Conservation (phyloP, 1,140 invertebrate genomes). For the Penaeus vannamei region DNA sequence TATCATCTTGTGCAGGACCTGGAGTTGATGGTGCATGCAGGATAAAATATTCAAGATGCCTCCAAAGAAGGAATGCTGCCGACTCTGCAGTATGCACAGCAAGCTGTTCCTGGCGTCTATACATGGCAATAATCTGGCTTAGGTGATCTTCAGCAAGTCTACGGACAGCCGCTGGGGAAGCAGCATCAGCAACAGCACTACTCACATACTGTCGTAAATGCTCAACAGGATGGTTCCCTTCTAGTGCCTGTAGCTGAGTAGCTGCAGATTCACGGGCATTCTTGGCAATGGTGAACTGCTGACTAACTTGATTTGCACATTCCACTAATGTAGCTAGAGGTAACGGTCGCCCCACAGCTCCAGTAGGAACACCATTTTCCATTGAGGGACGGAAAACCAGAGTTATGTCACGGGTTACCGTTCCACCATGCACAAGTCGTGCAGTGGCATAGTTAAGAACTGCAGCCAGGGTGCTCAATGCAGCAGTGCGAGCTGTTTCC, state of each 20-base stretch:
- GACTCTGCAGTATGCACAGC: slow-evolving; percentile 58
- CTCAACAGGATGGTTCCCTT: slow-evolving; percentile 58
- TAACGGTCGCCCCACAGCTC: slow-evolving; percentile 52
- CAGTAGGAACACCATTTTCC: slow-evolving; percentile 42
- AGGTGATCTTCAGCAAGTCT: slow-evolving; percentile 55
- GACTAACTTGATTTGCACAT: slow-evolving; percentile 56
- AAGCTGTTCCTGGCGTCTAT: slow-evolving; percentile 51
- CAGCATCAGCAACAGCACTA: slow-evolving; percentile 53
- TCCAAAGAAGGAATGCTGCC: slow-evolving; percentile 55
- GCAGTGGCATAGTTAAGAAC: slow-evolving; percentile 60
- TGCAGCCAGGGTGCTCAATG: slow-evolving; percentile 48
- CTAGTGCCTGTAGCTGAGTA: slow-evolving; percentile 47
- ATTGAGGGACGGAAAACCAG: slow-evolving; percentile 54
- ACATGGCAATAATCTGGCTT: slow-evolving; percentile 44
- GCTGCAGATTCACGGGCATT: slow-evolving; percentile 53
- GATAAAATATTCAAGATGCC: slow-evolving; percentile 56
- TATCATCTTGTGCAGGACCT: slow-evolving; percentile 47
- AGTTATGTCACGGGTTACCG: slow-evolving; percentile 46
- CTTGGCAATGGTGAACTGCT: slow-evolving; percentile 43
- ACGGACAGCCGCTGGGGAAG: slow-evolving; percentile 55
- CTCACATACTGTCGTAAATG: slow-evolving; percentile 57
- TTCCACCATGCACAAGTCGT: slow-evolving; percentile 52
- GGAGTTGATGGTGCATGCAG: slow-evolving; percentile 54
- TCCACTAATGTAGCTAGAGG: slow-evolving; percentile 48
- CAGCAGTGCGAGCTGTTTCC: slow-evolving; percentile 55